Conservation (phyloP, 2,113 vertebrate species). For the Pangasianodon gigas region DNA sequence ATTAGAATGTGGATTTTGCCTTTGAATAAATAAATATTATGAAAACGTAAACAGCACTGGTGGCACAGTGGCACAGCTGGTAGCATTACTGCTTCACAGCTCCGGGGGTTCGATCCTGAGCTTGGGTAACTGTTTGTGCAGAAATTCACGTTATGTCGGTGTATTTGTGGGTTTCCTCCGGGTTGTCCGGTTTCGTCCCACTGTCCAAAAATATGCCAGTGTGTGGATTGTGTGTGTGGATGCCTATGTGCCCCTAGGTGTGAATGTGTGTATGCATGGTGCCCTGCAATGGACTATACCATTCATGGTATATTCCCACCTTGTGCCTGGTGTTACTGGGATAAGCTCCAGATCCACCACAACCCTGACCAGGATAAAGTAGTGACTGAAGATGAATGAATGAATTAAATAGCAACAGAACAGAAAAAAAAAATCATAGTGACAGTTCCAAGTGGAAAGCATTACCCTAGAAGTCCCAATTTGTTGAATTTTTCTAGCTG, state of each 20-base stretch:
- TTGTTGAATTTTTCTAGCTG: neutral
- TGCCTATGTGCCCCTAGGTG: no score
- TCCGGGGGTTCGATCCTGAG: conserved; percentile 16
- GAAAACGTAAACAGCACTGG: neutral
- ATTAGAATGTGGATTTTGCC: neutral
- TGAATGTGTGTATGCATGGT: neutral
- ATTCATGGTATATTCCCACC: neutral
- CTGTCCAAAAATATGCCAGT: neutral
- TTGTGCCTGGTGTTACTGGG: neutral
- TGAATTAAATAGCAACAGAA: neutral
- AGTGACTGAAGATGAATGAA: neutral
- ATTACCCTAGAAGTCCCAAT: neutral
- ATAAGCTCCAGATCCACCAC: neutral
- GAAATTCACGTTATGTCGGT: no score
- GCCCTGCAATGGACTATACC: neutral
- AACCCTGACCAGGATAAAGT: neutral
- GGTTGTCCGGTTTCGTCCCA: neutral
- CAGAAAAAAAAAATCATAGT: neutral
- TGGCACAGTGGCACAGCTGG: neutral
- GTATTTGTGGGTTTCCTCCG: neutral
- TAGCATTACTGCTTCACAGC: neutral
- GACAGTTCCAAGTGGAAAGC: neutral
- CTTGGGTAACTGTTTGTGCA: neutral
- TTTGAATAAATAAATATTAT: neutral
- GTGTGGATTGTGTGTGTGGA: neutral